phyloP scores from a whole-genome alignment of 2,888 invertebrate genomes.

The Cerceris rybyensis region DNA sequence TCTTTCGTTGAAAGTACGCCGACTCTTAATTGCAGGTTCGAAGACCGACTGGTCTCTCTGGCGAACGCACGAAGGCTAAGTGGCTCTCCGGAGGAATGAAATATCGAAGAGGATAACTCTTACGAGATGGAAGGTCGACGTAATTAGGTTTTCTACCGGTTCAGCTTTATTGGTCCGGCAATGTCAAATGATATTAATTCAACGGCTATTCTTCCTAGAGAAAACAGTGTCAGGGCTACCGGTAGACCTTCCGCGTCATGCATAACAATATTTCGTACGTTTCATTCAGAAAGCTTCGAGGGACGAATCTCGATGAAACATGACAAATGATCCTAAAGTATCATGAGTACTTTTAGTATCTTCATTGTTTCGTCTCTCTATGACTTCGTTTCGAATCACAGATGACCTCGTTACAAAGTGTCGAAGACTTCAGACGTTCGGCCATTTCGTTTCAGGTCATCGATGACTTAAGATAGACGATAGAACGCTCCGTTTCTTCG shows the following conservation, averaged over 20 bases:
- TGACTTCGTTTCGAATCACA: too few relatives aligned
- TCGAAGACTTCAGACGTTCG: too few relatives aligned
- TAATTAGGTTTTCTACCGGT: conserved; percentile 22
- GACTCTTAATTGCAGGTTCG: too few relatives aligned
- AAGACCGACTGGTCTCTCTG: too few relatives aligned
- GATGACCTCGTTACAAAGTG: too few relatives aligned
- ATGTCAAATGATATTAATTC: conserved; percentile 55
- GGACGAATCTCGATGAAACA: background rate
- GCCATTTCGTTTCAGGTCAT: too few relatives aligned
- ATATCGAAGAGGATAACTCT: conserved; percentile 9
- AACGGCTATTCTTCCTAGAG: conserved; percentile 47
- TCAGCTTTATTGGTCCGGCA: conserved; percentile 30
- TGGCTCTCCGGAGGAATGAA: too few relatives aligned
- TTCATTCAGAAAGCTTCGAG: background rate
- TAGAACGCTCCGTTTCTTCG: too few relatives aligned
- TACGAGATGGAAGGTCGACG: conserved; percentile 20
- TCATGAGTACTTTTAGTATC: background rate
- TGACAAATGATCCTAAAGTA: background rate
- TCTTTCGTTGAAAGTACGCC: too few relatives aligned
- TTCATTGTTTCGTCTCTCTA: background rate
- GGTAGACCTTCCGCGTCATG: conserved; percentile 36
- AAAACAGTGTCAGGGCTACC: conserved; percentile 54
- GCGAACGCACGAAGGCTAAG: too few relatives aligned
- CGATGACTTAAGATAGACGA: too few relatives aligned
- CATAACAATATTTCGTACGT: conserved; percentile 43